phyloP scores from a whole-genome alignment of 37 sponge, comb jelly and placozoan species.

The Petrosia ficiformis region DNA sequence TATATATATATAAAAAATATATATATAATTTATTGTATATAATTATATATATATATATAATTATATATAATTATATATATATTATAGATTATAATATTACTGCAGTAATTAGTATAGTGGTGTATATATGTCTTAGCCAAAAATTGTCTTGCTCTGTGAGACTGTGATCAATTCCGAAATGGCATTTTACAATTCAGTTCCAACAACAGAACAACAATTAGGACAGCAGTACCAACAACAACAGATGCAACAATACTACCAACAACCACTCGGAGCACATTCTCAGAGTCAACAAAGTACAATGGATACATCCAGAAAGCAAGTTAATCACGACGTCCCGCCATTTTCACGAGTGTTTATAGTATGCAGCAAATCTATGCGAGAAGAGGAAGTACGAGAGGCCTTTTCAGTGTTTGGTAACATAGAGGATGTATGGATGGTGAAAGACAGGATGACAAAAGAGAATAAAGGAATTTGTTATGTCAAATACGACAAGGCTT shows the following conservation, averaged over 20 bases:
- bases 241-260: neutral
- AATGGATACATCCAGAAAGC: neutral
- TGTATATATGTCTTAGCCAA: no score
- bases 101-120: no score
- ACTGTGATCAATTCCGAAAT: no score
- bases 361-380: slow-evolving; percentile 78
- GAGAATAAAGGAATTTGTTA: slow-evolving; percentile 94
- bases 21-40: no score
- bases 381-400: slow-evolving; percentile 73
- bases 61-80: no score
- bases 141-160: no score
- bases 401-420: slow-evolving; percentile 76
- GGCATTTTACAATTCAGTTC: neutral
- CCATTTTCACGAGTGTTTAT: slow-evolving; percentile 95
- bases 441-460: slow-evolving; percentile 84
- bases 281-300: neutral
- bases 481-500: slow-evolving; percentile 89
- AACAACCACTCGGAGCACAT: neutral
- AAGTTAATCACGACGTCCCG: slow-evolving; percentile 73
- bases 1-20: no score
- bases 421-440: slow-evolving; percentile 92
- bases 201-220: neutral
- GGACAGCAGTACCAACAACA: neutral
- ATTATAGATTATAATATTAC: no score
- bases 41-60: no score